These are phyloP conservation scores for Stylophora pistillata DNA, from an alignment of 64 coral and sea anemone genomes.

Conservation along the genomic window DNA sequence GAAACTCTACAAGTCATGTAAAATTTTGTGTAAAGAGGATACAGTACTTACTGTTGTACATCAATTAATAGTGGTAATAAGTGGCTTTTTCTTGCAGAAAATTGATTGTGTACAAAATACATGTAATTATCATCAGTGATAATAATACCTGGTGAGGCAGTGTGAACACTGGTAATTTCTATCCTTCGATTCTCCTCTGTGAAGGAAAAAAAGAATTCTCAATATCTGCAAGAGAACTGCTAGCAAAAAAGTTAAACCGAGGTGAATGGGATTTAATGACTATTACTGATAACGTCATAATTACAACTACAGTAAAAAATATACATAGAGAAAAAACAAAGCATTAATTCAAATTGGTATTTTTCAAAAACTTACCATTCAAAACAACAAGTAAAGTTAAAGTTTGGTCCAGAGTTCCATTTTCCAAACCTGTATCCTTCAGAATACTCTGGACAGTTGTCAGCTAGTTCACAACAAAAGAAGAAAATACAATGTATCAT, in stretches of 20 bases:
- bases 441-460: slow-evolving; percentile 32
- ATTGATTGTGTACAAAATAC: neutral
- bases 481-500: neutral
- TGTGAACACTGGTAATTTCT: slow-evolving; percentile 27
- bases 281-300: neutral
- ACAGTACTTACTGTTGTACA: no score
- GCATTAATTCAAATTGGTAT: no score
- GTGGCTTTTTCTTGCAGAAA: no score
- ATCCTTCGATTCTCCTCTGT: slow-evolving; percentile 31
- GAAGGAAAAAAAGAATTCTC: neutral
- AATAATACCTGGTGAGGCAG: slow-evolving; percentile 1
- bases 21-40: no score
- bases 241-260: no score
- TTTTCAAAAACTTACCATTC: slow-evolving; percentile 42
- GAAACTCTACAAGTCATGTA: no score
- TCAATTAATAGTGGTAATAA: no score
- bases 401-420: slow-evolving; percentile 15
- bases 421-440: slow-evolving; percentile 25
- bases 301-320: neutral
- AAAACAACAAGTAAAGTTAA: slow-evolving; percentile 18
- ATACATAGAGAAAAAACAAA: no score
- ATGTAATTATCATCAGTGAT: neutral
- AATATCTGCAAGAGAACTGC: no score
- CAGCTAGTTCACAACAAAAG: neutral
- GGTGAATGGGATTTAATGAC: neutral